Base-by-base conservation (phyloP, 2,888 invertebrate genomes). In the Tenthredo mesomela region DNA sequence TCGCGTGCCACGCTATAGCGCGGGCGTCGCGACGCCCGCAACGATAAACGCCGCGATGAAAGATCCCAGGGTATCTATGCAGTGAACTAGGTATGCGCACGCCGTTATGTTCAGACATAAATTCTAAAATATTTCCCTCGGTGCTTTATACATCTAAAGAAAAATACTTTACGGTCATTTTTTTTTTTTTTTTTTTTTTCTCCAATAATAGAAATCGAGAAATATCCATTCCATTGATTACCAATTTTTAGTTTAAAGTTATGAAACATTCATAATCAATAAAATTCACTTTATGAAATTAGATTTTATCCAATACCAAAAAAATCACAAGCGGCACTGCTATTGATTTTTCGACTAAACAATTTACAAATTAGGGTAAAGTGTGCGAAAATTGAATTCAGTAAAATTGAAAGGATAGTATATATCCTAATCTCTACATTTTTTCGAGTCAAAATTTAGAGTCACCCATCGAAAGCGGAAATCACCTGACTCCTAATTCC, bases 1-100 rank as follows among this genome's bases (percentile, higher is more conserved):
- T 80, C 80, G 80, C 80, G 58, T 80, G 80, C 77, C 75, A 29
- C 25, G 61, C 71, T 21, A 43, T 21, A 43, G 21, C 47, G 43
- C 43, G 73, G 75, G 58, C 80, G 61, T 80, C 61, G 80, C 61
- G 58, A 80, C 80, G 80, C 37, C 40, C 80, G 80, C 71, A 25
- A 40, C 80, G 80, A 80, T 58, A 61, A 61, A 80, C 58, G 80
- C 40, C 40, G 58, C 37, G 58, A n/a, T 78, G 37, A 80, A 61
- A 80, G 80, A 80, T 77, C 75, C 75, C 10, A 33, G 33, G 54
- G 78, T n/a, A 54, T 58, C 25, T n/a, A 29, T 54, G 10, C 29
- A 54, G 25, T 25, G 75, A 18, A 77, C 25, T 18, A 21, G 25
- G 67, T 18, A 21, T 77, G 21, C 25, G 47, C 50, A 47, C 29